Conservation (phyloP, 53 echinoderm and acorn worm species). For the Hippasteria phrygiana region DNA sequence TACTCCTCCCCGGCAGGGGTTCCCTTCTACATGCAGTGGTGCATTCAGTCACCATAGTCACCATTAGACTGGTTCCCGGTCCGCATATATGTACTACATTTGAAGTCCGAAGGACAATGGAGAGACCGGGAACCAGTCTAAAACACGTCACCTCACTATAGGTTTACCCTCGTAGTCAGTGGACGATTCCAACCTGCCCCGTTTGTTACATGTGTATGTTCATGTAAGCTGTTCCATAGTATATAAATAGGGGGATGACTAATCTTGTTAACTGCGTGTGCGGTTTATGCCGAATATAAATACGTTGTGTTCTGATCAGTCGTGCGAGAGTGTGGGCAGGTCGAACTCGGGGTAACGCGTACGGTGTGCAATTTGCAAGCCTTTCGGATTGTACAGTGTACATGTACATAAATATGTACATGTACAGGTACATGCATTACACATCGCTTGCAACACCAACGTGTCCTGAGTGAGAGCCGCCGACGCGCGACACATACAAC, state of each 20-base stretch:
- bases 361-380: background rate
- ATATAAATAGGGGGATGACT: slow-evolving; percentile 32
- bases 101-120: background rate
- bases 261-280: background rate
- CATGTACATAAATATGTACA: background rate
- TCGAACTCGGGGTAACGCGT: slow-evolving; percentile 1
- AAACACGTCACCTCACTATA: background rate
- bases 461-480: too few species aligned
- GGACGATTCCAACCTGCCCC: background rate
- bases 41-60: too few species aligned
- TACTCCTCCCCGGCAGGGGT: too few species aligned
- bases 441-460: background rate
- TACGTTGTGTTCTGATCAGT: background rate
- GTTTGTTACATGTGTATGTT: background rate
- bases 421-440: slow-evolving; percentile 7
- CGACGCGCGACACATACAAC: too few species aligned
- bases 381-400: slow-evolving; percentile 16
- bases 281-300: background rate
- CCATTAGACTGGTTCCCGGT: too few species aligned
- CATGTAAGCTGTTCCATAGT: background rate
- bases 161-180: slow-evolving; percentile 17
- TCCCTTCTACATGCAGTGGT: too few species aligned
- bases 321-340: background rate
- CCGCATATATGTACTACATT: too few species aligned
- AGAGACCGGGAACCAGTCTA: background rate